Percentiles rank a stretch among this genome's conserved stretches.
Evolutionary conservation across 2,113 vertebrate genomes (phyloP).

Genomic region (Rhodinocichla rosea): DNA sequence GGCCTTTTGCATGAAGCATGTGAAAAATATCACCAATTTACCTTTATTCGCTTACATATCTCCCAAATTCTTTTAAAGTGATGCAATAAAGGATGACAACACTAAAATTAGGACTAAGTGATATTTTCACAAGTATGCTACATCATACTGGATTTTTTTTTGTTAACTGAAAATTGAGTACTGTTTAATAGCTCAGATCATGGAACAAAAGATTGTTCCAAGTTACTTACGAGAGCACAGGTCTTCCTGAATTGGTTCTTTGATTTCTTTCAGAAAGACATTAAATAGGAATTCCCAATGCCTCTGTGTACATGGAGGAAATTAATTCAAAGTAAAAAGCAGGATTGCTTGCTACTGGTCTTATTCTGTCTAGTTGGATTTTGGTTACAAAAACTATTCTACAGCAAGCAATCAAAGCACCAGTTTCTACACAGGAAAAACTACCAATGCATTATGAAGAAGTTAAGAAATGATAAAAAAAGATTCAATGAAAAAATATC

Average conservation of each 20-base stretch:
- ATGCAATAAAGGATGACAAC: neutral
- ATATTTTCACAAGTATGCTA: neutral
- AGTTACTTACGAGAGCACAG: neutral
- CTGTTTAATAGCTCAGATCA: neutral
- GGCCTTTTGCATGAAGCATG: neutral
- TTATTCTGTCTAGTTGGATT: neutral
- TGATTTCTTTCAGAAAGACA: neutral
- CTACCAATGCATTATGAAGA: neutral
- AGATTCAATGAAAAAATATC: neutral
- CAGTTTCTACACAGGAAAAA: neutral
- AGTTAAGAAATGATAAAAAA: neutral
- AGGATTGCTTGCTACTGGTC: neutral
- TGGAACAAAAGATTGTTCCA: neutral
- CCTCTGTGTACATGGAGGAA: neutral
- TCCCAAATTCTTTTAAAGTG: neutral
- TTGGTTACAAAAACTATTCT: neutral
- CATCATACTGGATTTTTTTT: neutral
- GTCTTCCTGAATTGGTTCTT: neutral
- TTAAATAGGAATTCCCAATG: neutral
- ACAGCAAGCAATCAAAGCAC: neutral
- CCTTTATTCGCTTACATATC: neutral
- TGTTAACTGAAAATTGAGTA: neutral
- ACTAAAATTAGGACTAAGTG: neutral
- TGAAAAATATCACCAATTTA: neutral
- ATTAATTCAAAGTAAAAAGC: neutral